Evolutionary conservation across 2,888 invertebrate species (phyloP), one percentile per base, ranked within the genome.

Genomic region (Nemotelus nigrinus): DNA sequence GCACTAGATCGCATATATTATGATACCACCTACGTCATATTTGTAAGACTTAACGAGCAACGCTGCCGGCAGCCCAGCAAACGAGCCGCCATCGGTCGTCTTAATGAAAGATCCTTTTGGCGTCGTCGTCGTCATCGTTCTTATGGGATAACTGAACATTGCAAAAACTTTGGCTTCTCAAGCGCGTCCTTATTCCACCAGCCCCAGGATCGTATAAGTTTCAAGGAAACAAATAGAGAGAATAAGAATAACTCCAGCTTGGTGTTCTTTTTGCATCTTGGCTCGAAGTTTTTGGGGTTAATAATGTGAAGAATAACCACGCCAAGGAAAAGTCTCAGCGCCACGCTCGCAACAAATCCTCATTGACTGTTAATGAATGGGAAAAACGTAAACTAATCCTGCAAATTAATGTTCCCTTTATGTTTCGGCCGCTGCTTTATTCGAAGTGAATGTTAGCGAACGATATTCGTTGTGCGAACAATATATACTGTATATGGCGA

Each of bases 321-420:
- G 74, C 60, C 39, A 39, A 60, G 63, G 44, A 25, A 25, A 72
- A 72, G 72, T 47, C 58, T 72, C 53, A 3, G 7, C 63, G 7
- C 39, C 43, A 57, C 60, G 60, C 50, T 25, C 45, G 70, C 41
- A 74, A 74, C 74, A 74, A 63, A 74, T 74, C 74, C 63, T 74
- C 74, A 74, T 74, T 74, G 74, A 60, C 74, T 74, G 74, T 60
- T 74, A 74, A 74, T 74, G 74, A 74, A 74, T 74, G 74, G 74
- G 74, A 74, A 74, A 74, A 74, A 74, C 74, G 74, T 63, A 74
- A 74, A 74, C 74, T 74, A 74, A 74, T 74, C 74, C 74, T 47
- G 74, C 74, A 74, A 74, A 74, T 74, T 74, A 74, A 74, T 74
- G 74, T 74, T 74, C 63, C 50, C 74, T 48, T 63, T 74, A 63